A percentile compares a stretch with the other conserved stretches of the same genome.
These are phyloP conservation scores for Mirounga angustirostris DNA, from an alignment of 2,113 vertebrate species.

Conservation along the genomic window DNA sequence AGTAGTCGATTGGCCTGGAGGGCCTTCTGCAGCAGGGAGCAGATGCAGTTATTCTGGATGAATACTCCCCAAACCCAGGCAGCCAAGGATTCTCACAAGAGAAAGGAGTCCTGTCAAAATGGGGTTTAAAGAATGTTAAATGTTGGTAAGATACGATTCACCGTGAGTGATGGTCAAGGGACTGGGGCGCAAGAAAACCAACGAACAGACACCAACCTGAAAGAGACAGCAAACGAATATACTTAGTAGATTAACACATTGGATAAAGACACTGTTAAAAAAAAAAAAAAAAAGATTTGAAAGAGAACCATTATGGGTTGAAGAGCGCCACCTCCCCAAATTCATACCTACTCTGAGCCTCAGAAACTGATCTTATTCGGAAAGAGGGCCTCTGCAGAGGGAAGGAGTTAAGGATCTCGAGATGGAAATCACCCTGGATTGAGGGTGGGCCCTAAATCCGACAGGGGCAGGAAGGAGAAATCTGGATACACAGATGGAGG, in stretches of 20 bases:
- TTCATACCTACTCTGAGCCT: background rate
- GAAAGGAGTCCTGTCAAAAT: background rate
- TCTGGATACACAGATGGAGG: background rate
- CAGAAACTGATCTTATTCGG: background rate
- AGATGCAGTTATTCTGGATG: no score
- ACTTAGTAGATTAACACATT: background rate
- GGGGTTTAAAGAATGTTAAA: background rate
- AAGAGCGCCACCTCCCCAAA: background rate
- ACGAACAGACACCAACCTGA: background rate
- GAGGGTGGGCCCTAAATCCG: background rate
- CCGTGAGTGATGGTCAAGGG: background rate
- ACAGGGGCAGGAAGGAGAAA: background rate
- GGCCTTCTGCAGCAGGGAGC: background rate
- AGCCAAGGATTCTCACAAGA: background rate
- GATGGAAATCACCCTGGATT: background rate
- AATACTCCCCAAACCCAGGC: background rate
- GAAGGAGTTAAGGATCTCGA: background rate
- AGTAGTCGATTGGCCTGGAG: background rate
- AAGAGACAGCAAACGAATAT: background rate
- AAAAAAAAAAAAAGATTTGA: background rate
- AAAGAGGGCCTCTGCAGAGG: background rate
- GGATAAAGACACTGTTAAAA: background rate
- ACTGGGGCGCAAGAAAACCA: background rate
- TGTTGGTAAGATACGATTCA: background rate
- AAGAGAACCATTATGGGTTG: background rate